Conservation (phyloP, 2,113 vertebrate genomes). For the Gobiocypris rarus region DNA sequence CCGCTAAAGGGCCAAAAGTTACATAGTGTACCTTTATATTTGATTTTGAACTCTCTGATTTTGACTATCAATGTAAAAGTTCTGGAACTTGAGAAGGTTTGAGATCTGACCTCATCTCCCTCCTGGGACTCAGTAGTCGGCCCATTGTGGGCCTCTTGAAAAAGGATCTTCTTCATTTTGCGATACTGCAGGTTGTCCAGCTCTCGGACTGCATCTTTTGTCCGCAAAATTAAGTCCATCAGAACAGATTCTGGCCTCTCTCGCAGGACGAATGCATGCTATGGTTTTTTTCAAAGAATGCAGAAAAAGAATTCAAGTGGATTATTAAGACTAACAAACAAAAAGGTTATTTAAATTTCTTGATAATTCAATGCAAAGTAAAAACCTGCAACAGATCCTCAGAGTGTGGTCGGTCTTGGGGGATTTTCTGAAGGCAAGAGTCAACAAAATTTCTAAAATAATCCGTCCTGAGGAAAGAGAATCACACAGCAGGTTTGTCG, state of each 20-base stretch:
- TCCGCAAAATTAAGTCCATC: conserved; percentile 55
- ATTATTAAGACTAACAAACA: background rate
- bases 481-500: background rate
- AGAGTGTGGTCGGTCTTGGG: conserved; percentile 88
- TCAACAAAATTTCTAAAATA: conserved; percentile 93
- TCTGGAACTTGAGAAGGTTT: background rate
- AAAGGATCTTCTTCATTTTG: conserved; percentile 94
- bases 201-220: conserved; percentile 88
- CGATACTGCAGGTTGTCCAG: conserved; percentile 92
- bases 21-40: too few relatives aligned
- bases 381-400: conserved; percentile 88
- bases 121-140: conserved; percentile 82
- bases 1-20: too few relatives aligned
- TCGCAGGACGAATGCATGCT: conserved; percentile 82
- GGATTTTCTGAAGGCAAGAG: conserved; percentile 93
- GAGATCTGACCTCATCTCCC: conserved; percentile 83
- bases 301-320: background rate
- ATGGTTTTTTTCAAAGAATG: conserved; percentile 62
- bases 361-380: conserved; percentile 39
- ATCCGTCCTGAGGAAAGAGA: conserved; percentile 78
- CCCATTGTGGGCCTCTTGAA: conserved; percentile 90
- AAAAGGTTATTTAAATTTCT: background rate
- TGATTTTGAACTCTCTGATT: background rate
- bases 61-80: background rate
- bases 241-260: conserved; percentile 57